Conservation (phyloP, 2,113 vertebrate genomes). For the Corvus moneduloides region DNA sequence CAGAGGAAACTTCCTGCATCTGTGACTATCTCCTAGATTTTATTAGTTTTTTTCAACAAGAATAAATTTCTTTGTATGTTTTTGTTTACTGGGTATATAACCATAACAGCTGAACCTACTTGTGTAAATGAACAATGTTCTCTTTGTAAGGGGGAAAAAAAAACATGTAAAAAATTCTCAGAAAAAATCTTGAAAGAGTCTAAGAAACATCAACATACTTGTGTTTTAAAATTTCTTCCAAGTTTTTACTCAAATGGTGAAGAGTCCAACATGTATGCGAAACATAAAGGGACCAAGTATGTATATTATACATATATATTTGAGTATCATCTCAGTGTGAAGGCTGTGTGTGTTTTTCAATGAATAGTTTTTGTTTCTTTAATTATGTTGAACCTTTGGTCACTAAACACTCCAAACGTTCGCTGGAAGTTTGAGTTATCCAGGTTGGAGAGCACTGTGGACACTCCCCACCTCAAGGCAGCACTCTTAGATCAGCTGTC, state of each 20-base stretch:
- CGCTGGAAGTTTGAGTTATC: neutral
- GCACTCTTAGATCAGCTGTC: neutral
- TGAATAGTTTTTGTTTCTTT: neutral
- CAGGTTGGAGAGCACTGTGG: neutral
- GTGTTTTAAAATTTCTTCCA: neutral
- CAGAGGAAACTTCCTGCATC: neutral
- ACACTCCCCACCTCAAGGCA: neutral
- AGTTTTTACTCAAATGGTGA: neutral
- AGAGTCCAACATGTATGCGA: neutral
- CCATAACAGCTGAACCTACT: neutral
- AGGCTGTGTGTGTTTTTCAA: neutral
- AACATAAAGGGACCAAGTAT: neutral
- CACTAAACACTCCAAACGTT: neutral
- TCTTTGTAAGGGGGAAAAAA: neutral
- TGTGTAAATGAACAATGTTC: neutral
- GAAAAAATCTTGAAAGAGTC: neutral
- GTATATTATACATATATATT: neutral
- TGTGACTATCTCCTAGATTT: neutral
- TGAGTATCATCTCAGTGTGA: neutral
- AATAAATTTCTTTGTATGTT: neutral
- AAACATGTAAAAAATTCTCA: neutral
- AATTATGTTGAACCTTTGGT: neutral
- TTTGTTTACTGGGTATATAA: neutral
- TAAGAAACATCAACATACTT: neutral
- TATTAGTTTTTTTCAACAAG: neutral